Percentiles rank a stretch among this genome's conserved stretches.
phyloP scores from a whole-genome alignment of 2,888 invertebrate species.

The Trachelus troglodyta region DNA sequence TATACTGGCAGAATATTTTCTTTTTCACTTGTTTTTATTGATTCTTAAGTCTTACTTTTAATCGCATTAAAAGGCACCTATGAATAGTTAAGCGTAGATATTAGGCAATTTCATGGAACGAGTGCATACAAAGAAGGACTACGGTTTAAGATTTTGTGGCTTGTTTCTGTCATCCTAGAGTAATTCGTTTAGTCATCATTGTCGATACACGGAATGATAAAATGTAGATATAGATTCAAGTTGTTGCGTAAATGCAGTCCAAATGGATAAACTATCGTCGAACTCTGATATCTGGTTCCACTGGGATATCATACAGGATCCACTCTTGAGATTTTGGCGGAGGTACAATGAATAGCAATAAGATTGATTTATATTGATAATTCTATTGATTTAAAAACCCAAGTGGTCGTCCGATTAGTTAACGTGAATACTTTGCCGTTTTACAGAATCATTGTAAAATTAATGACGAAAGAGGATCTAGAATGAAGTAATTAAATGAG shows the following conservation, averaged over 20 bases:
- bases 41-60: neutral
- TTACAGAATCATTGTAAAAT: neutral
- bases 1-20: neutral
- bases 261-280: neutral
- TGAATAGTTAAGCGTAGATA: neutral
- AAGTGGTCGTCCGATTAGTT: neutral
- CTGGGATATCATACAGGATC: neutral
- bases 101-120: neutral
- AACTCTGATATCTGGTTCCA: neutral
- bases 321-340: slow-evolving; percentile 24
- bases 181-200: neutral
- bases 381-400: slow-evolving; percentile 23
- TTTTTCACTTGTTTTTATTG: neutral
- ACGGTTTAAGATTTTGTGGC: neutral
- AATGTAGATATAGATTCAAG: neutral
- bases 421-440: neutral
- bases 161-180: neutral
- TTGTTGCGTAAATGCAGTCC: slow-evolving; percentile 43
- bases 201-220: neutral
- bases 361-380: slow-evolving; percentile 33
- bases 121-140: neutral
- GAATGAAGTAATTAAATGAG: neutral
- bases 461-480: neutral
- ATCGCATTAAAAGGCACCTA: neutral
- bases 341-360: slow-evolving; percentile 45